phyloP scores from a whole-genome alignment of 2,888 invertebrate genomes.

The Clusia tigrina region DNA sequence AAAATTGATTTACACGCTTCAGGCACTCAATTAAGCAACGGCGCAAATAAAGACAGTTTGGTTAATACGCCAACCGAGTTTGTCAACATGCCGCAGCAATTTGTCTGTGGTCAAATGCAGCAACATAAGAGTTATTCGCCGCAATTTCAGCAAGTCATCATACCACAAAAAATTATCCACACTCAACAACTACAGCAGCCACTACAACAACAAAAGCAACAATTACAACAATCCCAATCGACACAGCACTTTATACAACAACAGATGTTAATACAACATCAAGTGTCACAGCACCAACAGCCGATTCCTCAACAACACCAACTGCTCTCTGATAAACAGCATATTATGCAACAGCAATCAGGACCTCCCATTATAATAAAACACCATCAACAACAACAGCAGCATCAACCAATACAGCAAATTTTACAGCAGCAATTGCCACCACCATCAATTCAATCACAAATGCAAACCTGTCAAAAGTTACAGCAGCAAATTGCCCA shows the following conservation, averaged over 20 bases:
- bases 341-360: conserved; percentile 20
- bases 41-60: conserved; percentile 43
- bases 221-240: conserved; percentile 40
- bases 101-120: conserved; percentile 46
- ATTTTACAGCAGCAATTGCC: conserved; percentile 29
- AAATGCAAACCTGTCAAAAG: conserved; percentile 16
- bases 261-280: conserved; percentile 24
- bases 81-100: too few species aligned
- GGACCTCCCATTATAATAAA: too few species aligned
- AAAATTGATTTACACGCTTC: conserved; percentile 46
- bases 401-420: conserved; percentile 13
- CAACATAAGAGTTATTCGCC: conserved; percentile 13
- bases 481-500: conserved; percentile 26
- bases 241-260: conserved; percentile 29
- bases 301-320: conserved; percentile 27
- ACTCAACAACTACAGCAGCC: not conserved
- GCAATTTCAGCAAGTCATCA: conserved; percentile 14
- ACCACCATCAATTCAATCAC: conserved; percentile 24
- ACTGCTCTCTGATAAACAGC: conserved; percentile 13
- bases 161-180: not conserved
- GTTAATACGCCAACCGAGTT: conserved; percentile 54
- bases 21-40: not conserved
- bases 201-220: conserved; percentile 32
- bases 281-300: conserved; percentile 34
- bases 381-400: conserved; percentile 27